Percentiles rank a stretch among this genome's conserved stretches.
These are phyloP conservation scores for Boulengeromyrus knoepffleri DNA, from an alignment of 2,113 vertebrate genomes.

Conservation along the genomic window DNA sequence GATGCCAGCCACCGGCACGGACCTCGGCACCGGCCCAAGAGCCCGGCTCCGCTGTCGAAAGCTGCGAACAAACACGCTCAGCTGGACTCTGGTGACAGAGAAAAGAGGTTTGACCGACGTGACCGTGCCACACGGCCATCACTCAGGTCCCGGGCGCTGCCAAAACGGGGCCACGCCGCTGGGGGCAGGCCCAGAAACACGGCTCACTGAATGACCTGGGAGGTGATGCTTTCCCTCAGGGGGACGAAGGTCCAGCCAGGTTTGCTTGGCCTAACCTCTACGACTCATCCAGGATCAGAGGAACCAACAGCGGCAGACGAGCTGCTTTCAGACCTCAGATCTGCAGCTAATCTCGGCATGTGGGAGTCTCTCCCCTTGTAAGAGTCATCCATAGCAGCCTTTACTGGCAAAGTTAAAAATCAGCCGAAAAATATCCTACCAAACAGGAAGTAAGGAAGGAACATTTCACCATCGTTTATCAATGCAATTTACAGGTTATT, in stretches of 20 bases:
- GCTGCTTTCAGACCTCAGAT: neutral
- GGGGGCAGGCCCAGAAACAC: neutral
- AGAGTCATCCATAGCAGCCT: neutral
- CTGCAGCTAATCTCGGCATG: neutral
- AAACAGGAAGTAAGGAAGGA: neutral
- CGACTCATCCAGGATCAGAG: neutral
- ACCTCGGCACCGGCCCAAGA: neutral
- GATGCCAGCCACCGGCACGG: neutral
- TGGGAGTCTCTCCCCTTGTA: neutral
- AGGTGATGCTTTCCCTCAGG: neutral
- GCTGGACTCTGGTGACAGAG: neutral
- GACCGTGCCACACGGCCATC: neutral
- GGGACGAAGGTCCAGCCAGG: neutral
- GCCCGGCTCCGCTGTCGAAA: neutral
- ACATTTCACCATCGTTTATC: neutral
- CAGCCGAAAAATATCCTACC: neutral
- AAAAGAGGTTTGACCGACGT: neutral
- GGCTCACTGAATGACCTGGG: neutral
- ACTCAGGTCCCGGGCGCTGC: neutral
- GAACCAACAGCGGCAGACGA: neutral
- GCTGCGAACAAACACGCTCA: slow-evolving; percentile 3
- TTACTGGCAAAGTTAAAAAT: neutral
- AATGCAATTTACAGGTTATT: neutral
- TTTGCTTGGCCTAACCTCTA: neutral
- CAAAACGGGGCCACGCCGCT: neutral